phyloP scores from a whole-genome alignment of 1,140 invertebrate species.

The Zeugodacus cucurbitae region DNA sequence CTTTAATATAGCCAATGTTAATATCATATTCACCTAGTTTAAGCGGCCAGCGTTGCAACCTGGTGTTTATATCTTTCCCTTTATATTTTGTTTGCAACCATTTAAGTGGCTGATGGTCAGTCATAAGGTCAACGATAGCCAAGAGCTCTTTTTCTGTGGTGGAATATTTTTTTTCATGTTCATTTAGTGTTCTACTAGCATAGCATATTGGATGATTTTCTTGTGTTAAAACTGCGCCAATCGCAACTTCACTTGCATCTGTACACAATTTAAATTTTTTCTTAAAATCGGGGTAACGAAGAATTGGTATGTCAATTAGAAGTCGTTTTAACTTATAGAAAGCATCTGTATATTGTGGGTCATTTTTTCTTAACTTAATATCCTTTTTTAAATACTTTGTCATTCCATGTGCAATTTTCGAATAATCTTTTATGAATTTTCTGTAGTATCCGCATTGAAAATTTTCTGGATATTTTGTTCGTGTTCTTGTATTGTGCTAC shows the following conservation, averaged over 20 bases:
- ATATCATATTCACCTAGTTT: neutral
- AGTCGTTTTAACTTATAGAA: too few relatives aligned
- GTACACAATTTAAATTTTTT: neutral
- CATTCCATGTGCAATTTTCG: too few relatives aligned
- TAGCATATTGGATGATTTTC: neutral
- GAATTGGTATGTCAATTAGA: neutral
- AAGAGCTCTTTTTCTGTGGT: neutral
- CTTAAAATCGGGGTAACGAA: neutral
- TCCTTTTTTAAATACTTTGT: too few relatives aligned
- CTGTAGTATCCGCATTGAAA: neutral
- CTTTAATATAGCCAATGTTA: constrained; percentile 16
- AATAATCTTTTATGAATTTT: too few relatives aligned
- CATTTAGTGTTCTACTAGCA: too few relatives aligned
- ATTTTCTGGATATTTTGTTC: too few relatives aligned
- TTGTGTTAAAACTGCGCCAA: too few relatives aligned
- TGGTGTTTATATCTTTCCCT: constrained; percentile 16
- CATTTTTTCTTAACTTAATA: too few relatives aligned
- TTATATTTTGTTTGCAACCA: neutral
- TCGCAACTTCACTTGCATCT: too few relatives aligned
- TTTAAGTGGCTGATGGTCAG: constrained; percentile 10
- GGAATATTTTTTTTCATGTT: neutral
- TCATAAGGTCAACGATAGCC: neutral
- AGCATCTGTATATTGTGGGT: too few relatives aligned
- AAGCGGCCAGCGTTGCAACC: neutral
- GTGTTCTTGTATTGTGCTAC: too few relatives aligned